Conservation (phyloP, 2,113 vertebrate species). For the Tauraco erythrolophus region DNA sequence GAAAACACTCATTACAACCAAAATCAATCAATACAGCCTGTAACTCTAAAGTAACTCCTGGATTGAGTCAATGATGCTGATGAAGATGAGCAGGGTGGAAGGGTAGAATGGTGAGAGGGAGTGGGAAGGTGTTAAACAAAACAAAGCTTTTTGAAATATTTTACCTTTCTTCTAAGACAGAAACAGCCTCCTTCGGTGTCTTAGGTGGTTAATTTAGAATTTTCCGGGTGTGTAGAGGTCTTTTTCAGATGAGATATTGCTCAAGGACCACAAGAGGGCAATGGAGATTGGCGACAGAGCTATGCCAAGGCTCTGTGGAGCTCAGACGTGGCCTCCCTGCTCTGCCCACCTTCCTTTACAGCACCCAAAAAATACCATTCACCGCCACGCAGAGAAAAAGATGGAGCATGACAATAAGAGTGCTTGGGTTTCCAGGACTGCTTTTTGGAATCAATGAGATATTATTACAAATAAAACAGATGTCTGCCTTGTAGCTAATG, state of each 20-base stretch:
- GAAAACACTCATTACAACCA: constrained; percentile 7
- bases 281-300: constrained; percentile 26
- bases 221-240: neutral
- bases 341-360: neutral
- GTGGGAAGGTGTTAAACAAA: neutral
- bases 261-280: constrained; percentile 52
- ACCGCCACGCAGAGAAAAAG: fast-evolving
- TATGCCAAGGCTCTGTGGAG: neutral
- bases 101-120: neutral
- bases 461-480: constrained; percentile 29
- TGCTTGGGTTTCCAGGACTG: neutral
- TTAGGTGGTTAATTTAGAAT: neutral
- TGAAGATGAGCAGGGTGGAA: neutral
- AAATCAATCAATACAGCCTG: constrained; percentile 38
- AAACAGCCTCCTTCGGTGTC: neutral
- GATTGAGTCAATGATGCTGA: neutral
- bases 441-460: neutral
- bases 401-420: neutral
- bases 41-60: constrained; percentile 18
- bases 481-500: neutral
- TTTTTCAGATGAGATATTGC: neutral
- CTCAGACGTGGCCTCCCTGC: neutral
- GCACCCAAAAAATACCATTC: neutral
- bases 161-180: neutral
- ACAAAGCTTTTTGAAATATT: neutral